Evolutionary conservation across 2,888 invertebrate genomes (phyloP).

Genomic region (Rutpela maculata): DNA sequence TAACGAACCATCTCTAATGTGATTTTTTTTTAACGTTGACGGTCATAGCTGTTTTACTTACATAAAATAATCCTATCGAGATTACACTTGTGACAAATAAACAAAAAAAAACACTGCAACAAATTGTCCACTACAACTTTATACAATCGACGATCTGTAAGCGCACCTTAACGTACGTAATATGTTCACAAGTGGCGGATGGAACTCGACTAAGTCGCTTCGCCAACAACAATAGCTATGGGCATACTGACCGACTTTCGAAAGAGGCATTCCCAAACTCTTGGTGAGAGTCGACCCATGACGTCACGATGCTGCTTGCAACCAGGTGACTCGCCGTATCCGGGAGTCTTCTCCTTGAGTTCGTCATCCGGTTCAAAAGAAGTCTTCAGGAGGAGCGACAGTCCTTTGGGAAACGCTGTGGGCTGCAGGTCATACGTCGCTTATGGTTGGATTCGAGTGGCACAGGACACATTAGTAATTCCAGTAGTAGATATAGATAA

Average conservation of each 20-base stretch:
- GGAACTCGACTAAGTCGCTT: conserved; percentile 46
- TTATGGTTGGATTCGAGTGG: not conserved
- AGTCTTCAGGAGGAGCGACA: conserved; percentile 19
- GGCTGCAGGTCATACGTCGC: not conserved
- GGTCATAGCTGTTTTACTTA: conserved; percentile 3
- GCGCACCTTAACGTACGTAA: not conserved
- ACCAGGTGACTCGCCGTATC: conserved; percentile 63
- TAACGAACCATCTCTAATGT: no score
- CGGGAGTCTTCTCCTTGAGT: conserved; percentile 59
- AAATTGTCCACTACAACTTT: not conserved
- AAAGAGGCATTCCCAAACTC: conserved; percentile 65
- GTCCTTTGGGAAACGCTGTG: conserved; percentile 4
- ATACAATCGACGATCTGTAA: not conserved
- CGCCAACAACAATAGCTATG: conserved; percentile 51
- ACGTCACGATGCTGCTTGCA: conserved; percentile 63
- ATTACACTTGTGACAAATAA: not conserved
- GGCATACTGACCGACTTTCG: conserved; percentile 71
- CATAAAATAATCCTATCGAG: conserved; percentile 14
- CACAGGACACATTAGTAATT: not conserved
- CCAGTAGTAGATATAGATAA: no score
- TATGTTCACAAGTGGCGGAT: conserved; percentile 38
- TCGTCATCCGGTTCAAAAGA: conserved; percentile 24
- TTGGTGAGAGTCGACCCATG: conserved; percentile 65
- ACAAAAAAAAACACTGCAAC: not conserved
- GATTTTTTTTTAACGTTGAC: no score